A percentile compares a stretch with the other conserved stretches of the same genome.
Conservation (phyloP, 92 coral and sea anemone genomes). For the Siderastrea siderea region DNA sequence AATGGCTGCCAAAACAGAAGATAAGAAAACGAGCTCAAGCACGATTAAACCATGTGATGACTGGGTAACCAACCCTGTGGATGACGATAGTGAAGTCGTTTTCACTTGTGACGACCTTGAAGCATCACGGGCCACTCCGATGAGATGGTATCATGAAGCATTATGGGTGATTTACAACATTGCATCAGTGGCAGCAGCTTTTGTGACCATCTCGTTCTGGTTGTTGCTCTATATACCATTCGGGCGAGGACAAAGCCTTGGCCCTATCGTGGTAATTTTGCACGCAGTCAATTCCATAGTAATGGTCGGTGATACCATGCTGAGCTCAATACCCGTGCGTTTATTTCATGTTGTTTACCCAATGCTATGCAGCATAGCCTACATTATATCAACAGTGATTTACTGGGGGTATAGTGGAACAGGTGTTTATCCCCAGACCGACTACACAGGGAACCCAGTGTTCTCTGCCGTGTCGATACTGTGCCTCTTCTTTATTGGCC, state of each 20-base stretch:
- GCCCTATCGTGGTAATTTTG: constrained; percentile 60
- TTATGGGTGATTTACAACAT: constrained; percentile 87
- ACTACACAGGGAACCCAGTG: constrained; percentile 79
- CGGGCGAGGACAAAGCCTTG: constrained; percentile 38
- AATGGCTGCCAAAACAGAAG: neutral
- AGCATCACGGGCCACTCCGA: constrained; percentile 35
- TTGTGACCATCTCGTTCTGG: constrained; percentile 83
- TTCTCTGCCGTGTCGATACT: constrained; percentile 59
- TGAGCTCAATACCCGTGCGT: constrained; percentile 82
- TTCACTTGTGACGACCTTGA: neutral
- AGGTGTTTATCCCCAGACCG: constrained; percentile 75
- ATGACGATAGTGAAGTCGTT: constrained; percentile 11
- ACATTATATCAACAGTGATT: constrained; percentile 74
- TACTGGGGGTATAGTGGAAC: constrained; percentile 91
- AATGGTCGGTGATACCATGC: constrained; percentile 70
- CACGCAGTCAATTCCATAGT: constrained; percentile 83
- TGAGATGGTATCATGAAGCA: constrained; percentile 85
- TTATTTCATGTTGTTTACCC: constrained; percentile 86
- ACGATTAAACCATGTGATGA: neutral
- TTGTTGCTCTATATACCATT: constrained; percentile 36
- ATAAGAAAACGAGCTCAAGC: neutral
- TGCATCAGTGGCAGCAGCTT: constrained; percentile 60
- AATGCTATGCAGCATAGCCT: constrained; percentile 50
- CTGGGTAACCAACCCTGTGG: neutral
- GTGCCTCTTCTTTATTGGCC: constrained; percentile 49